These are phyloP conservation scores for Poecilia picta DNA, from an alignment of 2,797 vertebrate genomes.

Conservation along the genomic window DNA sequence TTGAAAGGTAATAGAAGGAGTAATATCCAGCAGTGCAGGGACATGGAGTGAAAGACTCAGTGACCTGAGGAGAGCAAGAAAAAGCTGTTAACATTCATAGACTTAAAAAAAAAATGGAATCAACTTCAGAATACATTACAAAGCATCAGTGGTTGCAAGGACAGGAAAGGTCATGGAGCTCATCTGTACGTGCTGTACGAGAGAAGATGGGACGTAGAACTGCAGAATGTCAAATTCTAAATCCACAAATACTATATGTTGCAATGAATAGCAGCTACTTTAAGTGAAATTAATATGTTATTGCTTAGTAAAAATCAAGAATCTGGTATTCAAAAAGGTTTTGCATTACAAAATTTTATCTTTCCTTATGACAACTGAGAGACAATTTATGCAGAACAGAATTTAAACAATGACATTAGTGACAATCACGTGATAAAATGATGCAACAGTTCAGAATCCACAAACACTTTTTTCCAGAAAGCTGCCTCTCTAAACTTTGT, in stretches of 20 bases:
- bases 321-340: neutral
- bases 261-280: neutral
- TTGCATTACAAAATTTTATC: neutral
- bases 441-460: neutral
- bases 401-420: neutral
- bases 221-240: slow-evolving; percentile 45
- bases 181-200: slow-evolving; percentile 54
- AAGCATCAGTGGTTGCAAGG: slow-evolving; percentile 69
- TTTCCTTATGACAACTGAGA: neutral
- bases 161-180: slow-evolving; percentile 74
- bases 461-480: neutral
- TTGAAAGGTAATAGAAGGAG: slow-evolving; percentile 73
- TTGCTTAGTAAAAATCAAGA: neutral
- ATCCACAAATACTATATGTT: slow-evolving; percentile 31
- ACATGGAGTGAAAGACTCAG: slow-evolving; percentile 46
- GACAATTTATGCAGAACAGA: neutral
- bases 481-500: neutral
- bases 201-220: slow-evolving; percentile 58
- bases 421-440: neutral
- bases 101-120: slow-evolving; percentile 60
- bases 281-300: neutral
- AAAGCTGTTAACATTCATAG: slow-evolving; percentile 81
- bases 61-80: slow-evolving; percentile 34
- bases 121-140: slow-evolving; percentile 77
- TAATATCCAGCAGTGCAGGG: slow-evolving; percentile 67